Conservation (phyloP, 37 sponge, comb jelly and placozoan genomes). For the Mnemiopsis leidyi region DNA sequence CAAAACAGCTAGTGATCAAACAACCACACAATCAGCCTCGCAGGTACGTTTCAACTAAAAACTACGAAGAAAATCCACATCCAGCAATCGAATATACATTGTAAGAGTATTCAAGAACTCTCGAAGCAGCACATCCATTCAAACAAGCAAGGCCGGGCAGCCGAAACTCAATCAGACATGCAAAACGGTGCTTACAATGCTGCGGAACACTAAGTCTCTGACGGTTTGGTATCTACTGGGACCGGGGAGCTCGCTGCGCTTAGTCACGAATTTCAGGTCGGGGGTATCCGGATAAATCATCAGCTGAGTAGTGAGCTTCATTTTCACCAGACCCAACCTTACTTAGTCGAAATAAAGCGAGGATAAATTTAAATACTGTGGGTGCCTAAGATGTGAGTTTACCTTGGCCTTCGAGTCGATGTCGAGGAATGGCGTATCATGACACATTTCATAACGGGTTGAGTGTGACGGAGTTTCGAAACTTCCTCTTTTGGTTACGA, state of each 20-base stretch:
- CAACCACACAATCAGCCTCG: no score
- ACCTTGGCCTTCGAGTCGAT: background rate
- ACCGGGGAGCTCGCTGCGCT: background rate
- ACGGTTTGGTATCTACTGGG: conserved; percentile 15
- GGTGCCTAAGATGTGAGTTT: background rate
- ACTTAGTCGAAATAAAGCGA: background rate
- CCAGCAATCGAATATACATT: no score
- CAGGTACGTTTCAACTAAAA: no score
- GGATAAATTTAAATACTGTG: no score
- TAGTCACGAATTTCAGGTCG: background rate
- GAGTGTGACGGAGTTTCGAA: background rate
- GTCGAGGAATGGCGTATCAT: conserved; percentile 20
- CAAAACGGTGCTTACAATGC: background rate
- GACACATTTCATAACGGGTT: background rate
- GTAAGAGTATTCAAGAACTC: no score
- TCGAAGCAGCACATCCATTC: no score
- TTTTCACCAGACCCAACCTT: no score
- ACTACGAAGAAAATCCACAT: no score
- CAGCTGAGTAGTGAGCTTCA: no score
- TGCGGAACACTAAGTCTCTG: background rate
- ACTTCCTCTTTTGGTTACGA: background rate
- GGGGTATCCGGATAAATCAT: no score
- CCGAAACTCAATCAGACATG: background rate
- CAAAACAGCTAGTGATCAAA: no score
- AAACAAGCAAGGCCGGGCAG: no score